Base-by-base conservation (phyloP, 1,140 invertebrate genomes). In the Tyrophagus putrescentiae region DNA sequence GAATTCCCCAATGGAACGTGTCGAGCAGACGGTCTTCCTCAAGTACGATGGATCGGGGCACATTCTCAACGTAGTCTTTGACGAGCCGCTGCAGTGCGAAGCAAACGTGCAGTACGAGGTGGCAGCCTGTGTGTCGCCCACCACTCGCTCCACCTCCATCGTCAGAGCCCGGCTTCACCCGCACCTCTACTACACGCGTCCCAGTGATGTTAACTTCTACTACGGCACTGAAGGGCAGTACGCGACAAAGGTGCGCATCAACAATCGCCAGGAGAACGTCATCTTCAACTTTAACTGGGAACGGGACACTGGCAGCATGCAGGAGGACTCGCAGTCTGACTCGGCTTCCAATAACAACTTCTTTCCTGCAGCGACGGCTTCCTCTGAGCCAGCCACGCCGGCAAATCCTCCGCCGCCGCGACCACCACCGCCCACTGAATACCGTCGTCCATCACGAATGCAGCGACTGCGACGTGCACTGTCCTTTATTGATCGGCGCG, bases 261-360 rank as follows among this genome's bases (percentile, higher is more conserved):
- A 54, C 27, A 45, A 59, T 25, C 36, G 25, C 5, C n/a, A 27
- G 25, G n/a, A 59, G 29, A 59, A 42, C 33, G 57, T 59, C 23
- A 45, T 59, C 4, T 59, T 59, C n/a, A 59, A 59, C 27, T 59
- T 59, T 18, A 29, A 28, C n/a, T 42, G 41, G 36, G 57, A 59
- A 42, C 27, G 57, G 29, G 39, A 45, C 25, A 11, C 16, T 44
- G 5, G 7, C 27, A 2, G 28, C 52, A 7, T 21, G 9, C 52
- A 54, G 21, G 52, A 54, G n/a, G 52, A 54, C 27, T 27, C 13
- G n/a, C 13, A 54, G n/a, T 54, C 52, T 3, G 52, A 54, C 27
- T 27, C 13, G 13, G 25, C 13, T 3, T 27, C 3, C 13, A 54
- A 54, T 27, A 27, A n/a, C 39, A 13, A 54, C 11, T 54, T 54